Conservation (phyloP, 2,797 vertebrate genomes). For the Ibycter americanus region DNA sequence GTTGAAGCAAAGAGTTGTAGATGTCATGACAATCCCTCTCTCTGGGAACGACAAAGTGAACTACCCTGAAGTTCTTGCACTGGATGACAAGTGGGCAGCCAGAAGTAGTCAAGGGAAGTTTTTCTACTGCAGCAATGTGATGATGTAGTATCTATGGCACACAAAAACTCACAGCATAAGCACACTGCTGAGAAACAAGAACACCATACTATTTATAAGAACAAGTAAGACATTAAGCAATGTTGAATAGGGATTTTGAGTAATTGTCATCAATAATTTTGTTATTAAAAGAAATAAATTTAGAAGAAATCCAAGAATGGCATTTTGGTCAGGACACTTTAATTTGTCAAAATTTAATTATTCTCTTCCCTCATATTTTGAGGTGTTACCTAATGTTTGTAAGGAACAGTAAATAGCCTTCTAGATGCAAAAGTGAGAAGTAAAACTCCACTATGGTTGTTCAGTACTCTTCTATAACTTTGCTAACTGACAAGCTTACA, state of each 20-base stretch:
- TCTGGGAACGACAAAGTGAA: slow-evolving; percentile 93
- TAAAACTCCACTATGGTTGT: neutral
- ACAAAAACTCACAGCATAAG: neutral
- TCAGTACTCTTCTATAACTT: neutral
- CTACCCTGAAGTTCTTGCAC: slow-evolving; percentile 93
- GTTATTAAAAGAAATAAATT: neutral
- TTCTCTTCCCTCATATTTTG: neutral
- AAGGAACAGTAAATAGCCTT: neutral
- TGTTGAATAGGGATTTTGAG: neutral
- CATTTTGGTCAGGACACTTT: neutral
- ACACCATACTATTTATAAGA: neutral
- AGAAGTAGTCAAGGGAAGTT: slow-evolving; percentile 91
- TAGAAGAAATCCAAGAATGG: neutral
- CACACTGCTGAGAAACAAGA: neutral
- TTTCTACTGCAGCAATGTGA: slow-evolving; percentile 94
- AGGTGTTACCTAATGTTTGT: neutral
- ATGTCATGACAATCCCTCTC: slow-evolving; percentile 97
- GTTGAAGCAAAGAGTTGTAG: slow-evolving; percentile 93
- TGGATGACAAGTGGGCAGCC: slow-evolving; percentile 96
- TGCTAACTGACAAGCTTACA: neutral
- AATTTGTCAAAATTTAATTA: neutral
- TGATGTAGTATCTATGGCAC: slow-evolving; percentile 91
- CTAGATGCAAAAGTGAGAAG: neutral
- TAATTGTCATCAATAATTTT: neutral
- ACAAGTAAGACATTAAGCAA: neutral